Base-by-base conservation (phyloP, 2,113 vertebrate species). In the Paradisaea rubra region DNA sequence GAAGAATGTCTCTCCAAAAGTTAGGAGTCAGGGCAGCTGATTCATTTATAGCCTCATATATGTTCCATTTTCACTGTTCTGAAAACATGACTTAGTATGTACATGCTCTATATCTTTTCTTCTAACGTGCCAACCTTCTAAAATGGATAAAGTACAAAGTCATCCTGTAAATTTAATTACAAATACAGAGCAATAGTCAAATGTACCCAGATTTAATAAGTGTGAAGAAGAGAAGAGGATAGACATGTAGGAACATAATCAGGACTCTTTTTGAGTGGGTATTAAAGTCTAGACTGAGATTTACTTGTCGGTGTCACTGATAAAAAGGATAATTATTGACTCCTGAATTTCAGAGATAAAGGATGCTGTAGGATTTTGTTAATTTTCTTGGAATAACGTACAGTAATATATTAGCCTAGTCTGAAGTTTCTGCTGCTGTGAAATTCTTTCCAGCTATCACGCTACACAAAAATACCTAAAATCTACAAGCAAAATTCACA, bases 281-380 rank as follows among this genome's bases (percentile, higher is more conserved):
- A 88, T 69, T 87, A 93, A 96, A 97, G 92, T 93, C 50, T 88
- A 95, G 42, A 25, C 64, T 72, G 52, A 94, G 92, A 97, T 96
- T 91, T 97, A 95, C 82, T 91, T 96, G 78, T 96, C 44, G 41
- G n/a, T 90, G 82, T 91, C 44, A 85, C 65, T 23, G 47, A 97
- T 96, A 96, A 96, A 97, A 97, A 89, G 87, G 93, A 94, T 97
- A 97, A 97, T 96, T 97, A 97, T 93, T 92, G 44, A 95, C 33
- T 68, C 50, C 79, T 95, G 93, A 59, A 88, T 15, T 96, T 89
- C 8, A 81, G 72, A 97, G 81, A 95, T 96, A 97, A 97, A 94
- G 66, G 57, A 69, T 60, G 77, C 25, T 80, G 53, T 54, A 89
- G 79, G 70, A 89, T 86, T 95, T 81, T 91, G 52, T 88, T 95